phyloP scores from a whole-genome alignment of 2,888 invertebrate genomes.

The Glaucopsyche alexis region DNA sequence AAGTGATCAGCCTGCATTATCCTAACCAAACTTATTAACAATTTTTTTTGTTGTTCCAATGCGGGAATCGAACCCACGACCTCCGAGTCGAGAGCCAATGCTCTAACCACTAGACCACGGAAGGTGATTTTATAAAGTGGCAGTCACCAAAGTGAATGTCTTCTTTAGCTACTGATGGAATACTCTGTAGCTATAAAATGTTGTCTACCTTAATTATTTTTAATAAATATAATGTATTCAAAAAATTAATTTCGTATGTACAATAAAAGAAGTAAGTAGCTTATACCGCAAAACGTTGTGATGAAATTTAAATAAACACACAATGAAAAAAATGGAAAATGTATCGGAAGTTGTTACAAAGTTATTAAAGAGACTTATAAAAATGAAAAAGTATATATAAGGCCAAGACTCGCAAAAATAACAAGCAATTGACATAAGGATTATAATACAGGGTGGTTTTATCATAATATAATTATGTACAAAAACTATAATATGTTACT shows the following conservation, averaged over 20 bases:
- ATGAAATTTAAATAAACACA: not conserved
- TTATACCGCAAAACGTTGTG: not conserved
- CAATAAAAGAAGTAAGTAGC: not conserved
- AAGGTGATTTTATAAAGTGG: too few species aligned
- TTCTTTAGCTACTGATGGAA: too few species aligned
- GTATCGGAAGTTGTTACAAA: not conserved
- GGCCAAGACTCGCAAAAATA: slow-evolving; percentile 24
- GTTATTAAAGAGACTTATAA: not conserved
- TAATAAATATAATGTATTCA: not conserved
- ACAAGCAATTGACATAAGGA: slow-evolving; percentile 6
- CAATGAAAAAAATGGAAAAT: not conserved
- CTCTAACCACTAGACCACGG: too few species aligned
- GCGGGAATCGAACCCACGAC: too few species aligned
- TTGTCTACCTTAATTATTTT: too few species aligned
- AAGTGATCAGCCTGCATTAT: too few species aligned
- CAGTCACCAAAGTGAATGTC: too few species aligned
- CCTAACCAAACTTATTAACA: too few species aligned
- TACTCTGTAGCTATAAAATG: too few species aligned
- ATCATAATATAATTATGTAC: slow-evolving; percentile 20
- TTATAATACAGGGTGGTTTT: slow-evolving; percentile 28
- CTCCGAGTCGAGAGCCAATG: too few species aligned
- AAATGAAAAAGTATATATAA: slow-evolving; percentile 13
- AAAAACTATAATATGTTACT: not conserved
- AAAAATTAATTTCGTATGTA: not conserved
- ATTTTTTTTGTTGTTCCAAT: too few species aligned